Base-by-base conservation (phyloP, 2,797 vertebrate genomes). In the Emys orbicularis region DNA sequence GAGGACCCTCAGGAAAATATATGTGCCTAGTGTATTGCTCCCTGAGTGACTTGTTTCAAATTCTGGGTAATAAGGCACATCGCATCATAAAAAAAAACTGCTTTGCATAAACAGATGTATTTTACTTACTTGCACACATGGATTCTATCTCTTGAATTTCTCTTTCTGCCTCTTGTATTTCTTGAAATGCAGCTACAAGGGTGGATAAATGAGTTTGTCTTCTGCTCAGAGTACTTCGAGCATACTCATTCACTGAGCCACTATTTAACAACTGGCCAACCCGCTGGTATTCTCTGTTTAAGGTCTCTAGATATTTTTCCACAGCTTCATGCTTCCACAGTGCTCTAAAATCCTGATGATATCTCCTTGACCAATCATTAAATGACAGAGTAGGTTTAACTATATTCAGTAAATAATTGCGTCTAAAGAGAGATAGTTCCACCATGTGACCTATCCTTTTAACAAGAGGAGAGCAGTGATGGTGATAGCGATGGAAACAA, bases 111-210 rank as follows among this genome's bases (percentile, higher is more conserved):
- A 79, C 44, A 79, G 2, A 29, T 13, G 72, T 81, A 77, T 97
- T 94, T 83, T 91, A 94, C 98, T 97, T 97, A 99, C 99, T 98
- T 89, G 98, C 96, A 95, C 99, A 98, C 88, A 99, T 97, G 0
- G 98, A 97, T 54, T 98, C 94, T 79, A 99, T 96, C 52, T 99
- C 99, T 80, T 98, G 95, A 1, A 98, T 96, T 83, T 99, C 99
- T 92, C 96, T 97, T 89, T 98, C 88, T 6, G 98, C 98, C 41
- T 97, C 88, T 83, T 98, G 97, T 68, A 98, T 96, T 77, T 97
- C 97, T 50, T 97, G 96, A 94, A 98, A 98, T 1, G 98, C 94
- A 41, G 95, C 72, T 12, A 94, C 97, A 82, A 99, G 76, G 11
- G 98, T 98, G 57, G 96, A 98, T 85, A 99, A 97, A 92, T 99